A percentile compares a stretch with the other conserved stretches of the same genome.
phyloP scores from a whole-genome alignment of 2,888 invertebrate species.

The Watsonalla binaria region DNA sequence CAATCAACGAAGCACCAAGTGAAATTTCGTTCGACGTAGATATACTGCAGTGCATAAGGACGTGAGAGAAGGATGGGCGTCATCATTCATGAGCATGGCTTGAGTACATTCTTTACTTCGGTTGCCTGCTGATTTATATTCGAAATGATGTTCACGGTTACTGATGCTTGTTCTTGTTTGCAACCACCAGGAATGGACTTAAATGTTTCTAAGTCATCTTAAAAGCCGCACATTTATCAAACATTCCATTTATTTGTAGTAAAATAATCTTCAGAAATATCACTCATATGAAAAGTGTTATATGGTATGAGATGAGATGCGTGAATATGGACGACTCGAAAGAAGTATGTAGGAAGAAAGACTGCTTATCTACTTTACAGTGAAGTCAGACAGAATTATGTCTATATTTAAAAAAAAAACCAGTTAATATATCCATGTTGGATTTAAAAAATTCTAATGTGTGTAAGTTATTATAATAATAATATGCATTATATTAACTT shows the following conservation, averaged over 20 bases:
- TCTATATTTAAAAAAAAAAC: no score
- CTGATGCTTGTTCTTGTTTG: conserved; percentile 49
- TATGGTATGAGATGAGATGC: no score
- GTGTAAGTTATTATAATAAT: no score
- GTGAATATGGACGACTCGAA: no score
- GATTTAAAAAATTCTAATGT: no score
- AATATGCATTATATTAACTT: no score
- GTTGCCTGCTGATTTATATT: conserved; percentile 43
- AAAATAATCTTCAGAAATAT: not conserved
- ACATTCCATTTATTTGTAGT: not conserved
- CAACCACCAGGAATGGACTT: conserved; percentile 21
- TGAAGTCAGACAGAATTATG: no score
- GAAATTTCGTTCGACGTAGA: conserved; percentile 64
- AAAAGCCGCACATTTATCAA: conserved; percentile 1
- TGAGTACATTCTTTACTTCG: conserved; percentile 51
- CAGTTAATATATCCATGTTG: no score
- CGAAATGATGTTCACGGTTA: conserved; percentile 38
- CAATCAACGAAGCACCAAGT: conserved; percentile 50
- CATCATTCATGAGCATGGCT: conserved; percentile 61
- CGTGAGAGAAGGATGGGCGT: conserved; percentile 51
- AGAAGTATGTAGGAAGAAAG: no score
- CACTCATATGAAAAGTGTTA: no score
- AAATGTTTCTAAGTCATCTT: conserved; percentile 18
- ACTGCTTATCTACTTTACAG: no score
- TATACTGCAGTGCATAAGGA: conserved; percentile 68